Conservation (phyloP, 2,113 vertebrate genomes). For the Haplochromis burtoni region DNA sequence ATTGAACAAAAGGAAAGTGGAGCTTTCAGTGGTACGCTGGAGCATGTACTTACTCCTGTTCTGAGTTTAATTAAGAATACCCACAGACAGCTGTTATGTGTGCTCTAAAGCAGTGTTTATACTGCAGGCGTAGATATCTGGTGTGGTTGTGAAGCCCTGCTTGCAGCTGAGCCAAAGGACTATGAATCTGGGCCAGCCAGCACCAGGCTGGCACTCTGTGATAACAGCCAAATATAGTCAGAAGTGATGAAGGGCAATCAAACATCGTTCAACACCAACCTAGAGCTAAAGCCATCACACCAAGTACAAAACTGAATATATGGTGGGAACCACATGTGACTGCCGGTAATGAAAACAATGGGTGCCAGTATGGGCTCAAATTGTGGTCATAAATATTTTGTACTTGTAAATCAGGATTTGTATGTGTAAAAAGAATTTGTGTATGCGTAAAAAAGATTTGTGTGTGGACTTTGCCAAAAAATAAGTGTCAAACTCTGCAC, state of each 20-base stretch:
- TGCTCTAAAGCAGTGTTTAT: neutral
- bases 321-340: neutral
- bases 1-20: neutral
- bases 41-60: neutral
- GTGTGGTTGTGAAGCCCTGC: neutral
- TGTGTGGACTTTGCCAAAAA: too few relatives aligned
- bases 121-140: slow-evolving; percentile 8
- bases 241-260: neutral
- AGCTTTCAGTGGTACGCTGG: neutral
- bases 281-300: neutral
- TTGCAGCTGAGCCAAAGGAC: neutral
- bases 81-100: neutral
- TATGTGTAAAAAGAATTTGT: too few relatives aligned
- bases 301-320: neutral
- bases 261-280: neutral
- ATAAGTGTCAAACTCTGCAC: too few relatives aligned
- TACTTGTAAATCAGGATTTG: too few relatives aligned
- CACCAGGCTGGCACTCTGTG: slow-evolving; percentile 31
- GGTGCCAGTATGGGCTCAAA: too few relatives aligned
- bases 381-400: too few relatives aligned
- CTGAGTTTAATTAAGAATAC: neutral
- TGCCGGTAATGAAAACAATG: neutral
- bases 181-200: slow-evolving; percentile 14
- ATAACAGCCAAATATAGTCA: slow-evolving; percentile 38
- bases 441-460: too few relatives aligned